Conservation (phyloP, 1,140 invertebrate genomes). For the Penaeus chinensis region DNA sequence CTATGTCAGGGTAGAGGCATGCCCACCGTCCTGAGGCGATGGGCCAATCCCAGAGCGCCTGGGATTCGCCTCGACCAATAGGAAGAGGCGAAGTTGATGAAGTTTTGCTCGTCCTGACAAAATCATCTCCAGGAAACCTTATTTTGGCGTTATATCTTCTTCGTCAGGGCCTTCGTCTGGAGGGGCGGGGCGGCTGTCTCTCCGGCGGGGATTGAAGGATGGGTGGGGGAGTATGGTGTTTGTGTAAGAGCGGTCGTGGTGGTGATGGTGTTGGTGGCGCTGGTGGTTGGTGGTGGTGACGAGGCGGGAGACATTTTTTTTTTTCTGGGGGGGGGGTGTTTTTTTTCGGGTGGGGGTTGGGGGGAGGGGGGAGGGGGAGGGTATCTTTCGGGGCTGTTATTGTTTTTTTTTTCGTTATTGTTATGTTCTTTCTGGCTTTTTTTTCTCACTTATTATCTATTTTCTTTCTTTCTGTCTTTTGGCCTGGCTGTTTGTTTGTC, state of each 20-base stretch:
- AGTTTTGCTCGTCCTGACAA: slow-evolving; percentile 47
- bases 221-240: too few species aligned
- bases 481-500: neutral
- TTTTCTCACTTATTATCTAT: neutral
- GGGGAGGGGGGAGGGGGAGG: neutral
- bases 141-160: slow-evolving; percentile 13
- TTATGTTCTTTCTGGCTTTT: neutral
- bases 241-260: too few species aligned
- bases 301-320: too few species aligned
- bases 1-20: slow-evolving; percentile 17
- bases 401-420: neutral
- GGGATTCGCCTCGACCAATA: slow-evolving; percentile 6
- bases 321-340: neutral
- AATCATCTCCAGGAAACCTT: slow-evolving; percentile 27
- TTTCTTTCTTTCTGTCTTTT: neutral
- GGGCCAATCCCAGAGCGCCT: slow-evolving; percentile 5
- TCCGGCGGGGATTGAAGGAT: neutral
- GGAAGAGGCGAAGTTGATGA: slow-evolving; percentile 11
- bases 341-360: neutral
- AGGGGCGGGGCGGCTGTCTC: neutral
- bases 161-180: neutral
- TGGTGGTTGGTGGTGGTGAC: too few species aligned
- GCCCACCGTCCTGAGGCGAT: slow-evolving; percentile 4
- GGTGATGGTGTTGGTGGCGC: too few species aligned
- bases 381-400: neutral